Evolutionary conservation across 2,888 invertebrate genomes (phyloP).

Genomic region (Marasmarcha lunaedactyla): DNA sequence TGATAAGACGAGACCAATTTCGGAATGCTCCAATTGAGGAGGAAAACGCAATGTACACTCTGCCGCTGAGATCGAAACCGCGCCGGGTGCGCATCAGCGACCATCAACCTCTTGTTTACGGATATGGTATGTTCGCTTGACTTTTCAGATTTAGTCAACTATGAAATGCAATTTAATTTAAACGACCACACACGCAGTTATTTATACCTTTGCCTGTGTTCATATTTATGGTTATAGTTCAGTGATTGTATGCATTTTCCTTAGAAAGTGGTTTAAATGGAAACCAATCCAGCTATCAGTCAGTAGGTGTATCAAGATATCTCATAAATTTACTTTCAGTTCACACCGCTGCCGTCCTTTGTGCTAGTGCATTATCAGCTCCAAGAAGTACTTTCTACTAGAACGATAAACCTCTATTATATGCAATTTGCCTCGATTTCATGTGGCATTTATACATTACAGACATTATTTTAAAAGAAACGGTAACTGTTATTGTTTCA

Average conservation of each 20-base stretch:
- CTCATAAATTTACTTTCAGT: constrained; percentile 42
- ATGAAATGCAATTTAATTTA: too few relatives aligned
- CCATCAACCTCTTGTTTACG: constrained; percentile 44
- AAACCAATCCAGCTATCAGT: constrained; percentile 49
- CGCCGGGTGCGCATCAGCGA: constrained; percentile 59
- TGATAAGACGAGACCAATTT: constrained; percentile 23
- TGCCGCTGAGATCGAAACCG: constrained; percentile 39
- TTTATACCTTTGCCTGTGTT: too few relatives aligned
- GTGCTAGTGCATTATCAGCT: constrained; percentile 7
- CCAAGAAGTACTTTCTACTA: neutral
- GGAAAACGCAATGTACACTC: constrained; percentile 33
- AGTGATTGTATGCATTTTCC: neutral
- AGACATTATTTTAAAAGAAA: neutral
- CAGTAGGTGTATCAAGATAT: constrained; percentile 34
- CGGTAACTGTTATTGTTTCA: too few relatives aligned
- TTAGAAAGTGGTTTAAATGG: constrained; percentile 58
- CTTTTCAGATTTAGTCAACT: too few relatives aligned
- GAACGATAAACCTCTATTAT: neutral
- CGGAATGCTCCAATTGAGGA: constrained; percentile 22
- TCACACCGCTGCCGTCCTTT: constrained; percentile 21
- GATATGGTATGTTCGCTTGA: constrained; percentile 46
- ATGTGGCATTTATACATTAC: neutral
- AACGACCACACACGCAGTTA: too few relatives aligned
- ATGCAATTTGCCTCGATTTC: neutral
- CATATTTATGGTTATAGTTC: too few relatives aligned